phyloP scores from a whole-genome alignment of 2,888 invertebrate genomes.

The Pocota personata region DNA sequence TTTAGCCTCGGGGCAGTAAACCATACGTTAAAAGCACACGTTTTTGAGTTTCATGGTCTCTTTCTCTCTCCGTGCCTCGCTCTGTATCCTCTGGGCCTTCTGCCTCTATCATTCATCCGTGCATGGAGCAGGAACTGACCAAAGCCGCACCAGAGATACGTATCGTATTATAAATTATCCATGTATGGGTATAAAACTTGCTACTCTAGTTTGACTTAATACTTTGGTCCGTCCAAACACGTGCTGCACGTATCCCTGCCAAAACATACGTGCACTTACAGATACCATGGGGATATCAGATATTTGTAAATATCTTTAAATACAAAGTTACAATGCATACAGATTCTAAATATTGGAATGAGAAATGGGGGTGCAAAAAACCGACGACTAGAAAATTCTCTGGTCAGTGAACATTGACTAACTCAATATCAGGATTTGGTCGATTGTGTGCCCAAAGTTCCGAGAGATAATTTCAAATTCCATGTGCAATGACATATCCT shows the following conservation, averaged over 20 bases:
- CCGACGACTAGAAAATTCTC: conserved; percentile 63
- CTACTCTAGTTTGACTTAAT: conserved; percentile 58
- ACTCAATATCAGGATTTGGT: conserved; percentile 74
- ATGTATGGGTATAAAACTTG: conserved; percentile 16
- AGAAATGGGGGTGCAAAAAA: conserved; percentile 4
- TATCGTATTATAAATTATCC: conserved; percentile 70
- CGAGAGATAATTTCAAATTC: conserved; percentile 74
- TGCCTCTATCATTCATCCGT: conserved; percentile 27
- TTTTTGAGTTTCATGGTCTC: conserved; percentile 52
- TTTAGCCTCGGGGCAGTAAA: conserved; percentile 73
- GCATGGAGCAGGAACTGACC: conserved; percentile 43
- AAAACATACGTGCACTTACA: conserved; percentile 49
- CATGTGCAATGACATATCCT: conserved; percentile 69
- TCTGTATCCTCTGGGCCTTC: conserved; percentile 14
- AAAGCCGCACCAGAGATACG: conserved; percentile 46
- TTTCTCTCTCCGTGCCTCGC: not conserved
- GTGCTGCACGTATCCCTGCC: conserved; percentile 54
- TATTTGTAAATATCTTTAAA: conserved; percentile 69
- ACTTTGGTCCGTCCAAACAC: conserved; percentile 59
- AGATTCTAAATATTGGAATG: conserved; percentile 1
- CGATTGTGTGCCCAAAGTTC: conserved; percentile 74
- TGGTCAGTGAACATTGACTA: conserved; percentile 74
- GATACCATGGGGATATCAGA: conserved; percentile 25
- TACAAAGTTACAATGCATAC: conserved; percentile 58
- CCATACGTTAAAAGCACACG: conserved; percentile 74